These are phyloP conservation scores for Alaudala cheleensis DNA, from an alignment of 2,113 vertebrate genomes.

Conservation along the genomic window DNA sequence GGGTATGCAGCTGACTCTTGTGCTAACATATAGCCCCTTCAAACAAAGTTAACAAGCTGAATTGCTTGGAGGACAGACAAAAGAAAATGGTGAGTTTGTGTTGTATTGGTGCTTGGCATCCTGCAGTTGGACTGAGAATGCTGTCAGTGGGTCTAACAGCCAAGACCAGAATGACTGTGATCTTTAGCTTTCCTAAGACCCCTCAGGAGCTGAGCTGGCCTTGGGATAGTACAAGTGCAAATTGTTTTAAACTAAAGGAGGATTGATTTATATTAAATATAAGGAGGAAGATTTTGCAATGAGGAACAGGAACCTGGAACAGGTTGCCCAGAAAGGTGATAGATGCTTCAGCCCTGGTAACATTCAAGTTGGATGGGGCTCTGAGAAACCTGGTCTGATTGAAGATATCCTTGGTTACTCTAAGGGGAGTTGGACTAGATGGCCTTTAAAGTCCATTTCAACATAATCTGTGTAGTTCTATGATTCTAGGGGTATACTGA, in stretches of 20 bases:
- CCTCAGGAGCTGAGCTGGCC: neutral
- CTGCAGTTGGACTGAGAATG: rapidly evolving
- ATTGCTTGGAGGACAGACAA: neutral
- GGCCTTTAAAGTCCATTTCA: neutral
- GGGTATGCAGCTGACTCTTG: neutral
- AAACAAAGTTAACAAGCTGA: neutral
- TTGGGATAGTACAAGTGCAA: neutral
- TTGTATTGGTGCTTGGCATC: neutral
- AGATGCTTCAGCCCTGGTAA: neutral
- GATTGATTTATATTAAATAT: neutral
- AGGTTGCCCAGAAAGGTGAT: neutral
- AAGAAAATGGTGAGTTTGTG: neutral
- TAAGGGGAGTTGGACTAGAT: neutral
- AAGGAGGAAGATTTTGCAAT: neutral
- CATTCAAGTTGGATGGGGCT: neutral
- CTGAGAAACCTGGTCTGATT: neutral
- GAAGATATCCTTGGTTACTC: neutral
- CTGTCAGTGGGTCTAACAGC: neutral
- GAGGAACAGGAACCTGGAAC: neutral
- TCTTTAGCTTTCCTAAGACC: neutral
- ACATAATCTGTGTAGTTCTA: neutral
- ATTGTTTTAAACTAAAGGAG: neutral
- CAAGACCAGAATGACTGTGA: neutral
- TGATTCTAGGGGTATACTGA: neutral
- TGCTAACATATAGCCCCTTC: neutral